Evolutionary conservation across 2,797 vertebrate genomes (phyloP), one percentile per base, ranked within the genome.

Genomic region (Arremon aurantiirostris): DNA sequence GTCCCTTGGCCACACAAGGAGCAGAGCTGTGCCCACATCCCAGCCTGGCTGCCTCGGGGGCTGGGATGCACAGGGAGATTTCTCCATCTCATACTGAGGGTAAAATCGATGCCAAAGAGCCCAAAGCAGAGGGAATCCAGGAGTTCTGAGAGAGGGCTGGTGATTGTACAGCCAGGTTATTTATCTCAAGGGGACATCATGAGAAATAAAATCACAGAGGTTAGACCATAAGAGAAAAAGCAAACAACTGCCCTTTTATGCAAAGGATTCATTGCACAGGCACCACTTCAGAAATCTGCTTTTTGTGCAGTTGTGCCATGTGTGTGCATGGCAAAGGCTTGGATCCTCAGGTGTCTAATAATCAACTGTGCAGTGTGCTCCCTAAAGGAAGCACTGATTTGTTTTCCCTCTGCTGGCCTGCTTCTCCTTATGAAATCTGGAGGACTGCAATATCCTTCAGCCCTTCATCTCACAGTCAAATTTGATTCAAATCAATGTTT

Each of bases 381-480:
- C 85, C 90, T 55, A 59, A 81, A 93, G 39, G 42, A 61, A 86
- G 12, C 53, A 44, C 55, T 90, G 73, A 61, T 90, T 88, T 76
- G 14, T 79, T 93, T 96, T 86, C 59, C 52, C n/a, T 81, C 80
- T 79, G 42, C 87, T 61, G 76, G 80, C 49, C 65, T 59, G 18
- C 59, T 34, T 72, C 68, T 53, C 57, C 75, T 91, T 63, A 79
- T 21, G 28, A 88, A 90, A 79, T 63, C 15, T 63, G 59, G 55
- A 84, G 59, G 55, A 76, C 35, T 72, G 80, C 61, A 91, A 56
- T 86, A 91, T 73, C 80, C 80, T 82, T 83, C 85, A 91, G 76
- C 26, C 35, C 76, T 75, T 85, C 80, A 44, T 82, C 85, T 94
- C 73, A 57, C 55, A 90, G 82, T 50, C 76, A 96, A 76, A 95